Conservation (phyloP, 1,140 invertebrate genomes). For the Pogonomyrmex californicus region DNA sequence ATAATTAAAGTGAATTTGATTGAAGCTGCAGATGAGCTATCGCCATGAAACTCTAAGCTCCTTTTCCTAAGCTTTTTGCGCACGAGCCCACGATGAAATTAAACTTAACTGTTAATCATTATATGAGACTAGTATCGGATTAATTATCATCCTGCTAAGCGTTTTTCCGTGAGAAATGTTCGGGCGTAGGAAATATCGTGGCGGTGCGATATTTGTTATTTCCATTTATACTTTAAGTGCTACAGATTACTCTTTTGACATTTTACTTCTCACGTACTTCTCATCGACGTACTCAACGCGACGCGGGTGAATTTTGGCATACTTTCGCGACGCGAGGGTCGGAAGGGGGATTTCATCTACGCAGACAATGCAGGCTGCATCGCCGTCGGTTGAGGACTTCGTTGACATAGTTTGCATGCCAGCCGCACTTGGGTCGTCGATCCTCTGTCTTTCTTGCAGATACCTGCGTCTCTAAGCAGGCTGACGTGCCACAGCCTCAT, state of each 20-base stretch:
- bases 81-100: not conserved
- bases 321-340: not conserved
- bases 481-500: slow-evolving; percentile 71
- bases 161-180: not conserved
- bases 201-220: not conserved
- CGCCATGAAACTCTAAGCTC: not conserved
- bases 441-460: slow-evolving; percentile 58
- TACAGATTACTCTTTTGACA: not conserved
- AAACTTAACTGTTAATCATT: slow-evolving; percentile 5
- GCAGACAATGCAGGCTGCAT: slow-evolving; percentile 62
- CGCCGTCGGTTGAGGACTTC: slow-evolving; percentile 56
- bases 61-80: not conserved
- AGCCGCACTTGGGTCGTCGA: slow-evolving; percentile 64
- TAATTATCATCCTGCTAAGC: not conserved
- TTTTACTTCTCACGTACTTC: not conserved
- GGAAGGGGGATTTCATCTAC: slow-evolving; percentile 33
- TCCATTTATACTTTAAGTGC: not conserved
- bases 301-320: slow-evolving; percentile 25
- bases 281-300: slow-evolving; percentile 26
- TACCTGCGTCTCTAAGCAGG: slow-evolving; percentile 67
- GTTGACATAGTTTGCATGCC: slow-evolving; percentile 73
- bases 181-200: not conserved
- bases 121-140: not conserved
- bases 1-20: slow-evolving; percentile 20
- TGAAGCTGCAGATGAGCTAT: not conserved